phyloP scores from a whole-genome alignment of 2,888 invertebrate species.

The Cheilosia scutellata region DNA sequence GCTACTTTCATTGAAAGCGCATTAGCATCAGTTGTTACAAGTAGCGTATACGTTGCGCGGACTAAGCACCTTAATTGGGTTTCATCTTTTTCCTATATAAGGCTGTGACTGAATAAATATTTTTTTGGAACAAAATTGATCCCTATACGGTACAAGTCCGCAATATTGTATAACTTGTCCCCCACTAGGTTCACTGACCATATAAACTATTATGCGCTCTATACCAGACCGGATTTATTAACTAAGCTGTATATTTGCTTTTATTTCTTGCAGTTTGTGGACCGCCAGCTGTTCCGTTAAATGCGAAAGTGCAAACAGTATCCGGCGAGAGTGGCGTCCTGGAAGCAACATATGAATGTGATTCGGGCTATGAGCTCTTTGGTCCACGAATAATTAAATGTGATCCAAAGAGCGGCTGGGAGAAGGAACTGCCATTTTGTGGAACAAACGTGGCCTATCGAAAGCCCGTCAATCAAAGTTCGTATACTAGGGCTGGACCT shows the following conservation, averaged over 20 bases:
- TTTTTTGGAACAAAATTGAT: neutral
- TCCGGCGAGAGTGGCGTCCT: slow-evolving; percentile 85
- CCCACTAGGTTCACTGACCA: slow-evolving; percentile 21
- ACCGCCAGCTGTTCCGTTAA: slow-evolving; percentile 93
- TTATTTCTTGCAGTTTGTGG: slow-evolving; percentile 86
- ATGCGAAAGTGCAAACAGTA: slow-evolving; percentile 88
- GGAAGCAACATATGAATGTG: slow-evolving; percentile 92
- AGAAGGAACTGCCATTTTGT: slow-evolving; percentile 92
- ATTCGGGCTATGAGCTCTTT: slow-evolving; percentile 95
- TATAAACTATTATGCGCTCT: neutral
- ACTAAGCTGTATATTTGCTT: slow-evolving; percentile 21
- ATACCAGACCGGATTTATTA: neutral
- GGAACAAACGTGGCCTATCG: slow-evolving; percentile 94
- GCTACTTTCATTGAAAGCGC: slow-evolving; percentile 19
- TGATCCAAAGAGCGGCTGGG: slow-evolving; percentile 90
- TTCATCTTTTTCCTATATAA: slow-evolving; percentile 17
- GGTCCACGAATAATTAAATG: slow-evolving; percentile 90
- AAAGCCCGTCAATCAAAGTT: slow-evolving; percentile 96
- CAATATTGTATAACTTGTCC: too few relatives aligned
- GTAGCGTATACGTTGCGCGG: neutral
- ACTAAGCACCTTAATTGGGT: slow-evolving; percentile 17
- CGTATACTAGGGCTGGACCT: slow-evolving; percentile 92
- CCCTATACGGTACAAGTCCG: too few relatives aligned
- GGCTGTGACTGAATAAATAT: slow-evolving; percentile 28
- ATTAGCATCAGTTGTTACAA: slow-evolving; percentile 10